phyloP scores from a whole-genome alignment of 2,113 vertebrate species.

The Tetrax tetrax region DNA sequence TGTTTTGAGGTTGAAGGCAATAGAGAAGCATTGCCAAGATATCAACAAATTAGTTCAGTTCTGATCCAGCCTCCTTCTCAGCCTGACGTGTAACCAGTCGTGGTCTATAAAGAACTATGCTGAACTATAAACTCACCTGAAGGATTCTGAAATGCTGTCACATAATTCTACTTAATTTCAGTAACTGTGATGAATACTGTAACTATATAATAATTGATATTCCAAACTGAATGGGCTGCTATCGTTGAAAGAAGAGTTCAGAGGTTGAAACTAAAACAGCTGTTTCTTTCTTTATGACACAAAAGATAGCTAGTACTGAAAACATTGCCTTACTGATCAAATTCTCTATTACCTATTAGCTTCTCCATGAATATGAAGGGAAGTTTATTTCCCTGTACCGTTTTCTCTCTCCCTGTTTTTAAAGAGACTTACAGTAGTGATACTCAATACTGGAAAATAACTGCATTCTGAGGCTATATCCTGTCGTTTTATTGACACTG shows the following conservation, averaged over 20 bases:
- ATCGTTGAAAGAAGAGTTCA: background rate
- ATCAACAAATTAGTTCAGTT: background rate
- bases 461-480: background rate
- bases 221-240: background rate
- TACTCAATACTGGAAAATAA: background rate
- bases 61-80: background rate
- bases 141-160: background rate
- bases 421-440: background rate
- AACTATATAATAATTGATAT: background rate
- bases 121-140: background rate
- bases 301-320: background rate
- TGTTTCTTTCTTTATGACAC: background rate
- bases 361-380: background rate
- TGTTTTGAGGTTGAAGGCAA: background rate
- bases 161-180: background rate
- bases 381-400: background rate
- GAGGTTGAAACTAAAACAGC: background rate
- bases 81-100: background rate
- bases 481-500: background rate
- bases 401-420: background rate
- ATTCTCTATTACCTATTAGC: background rate
- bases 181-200: background rate
- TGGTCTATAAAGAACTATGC: background rate
- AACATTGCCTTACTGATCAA: background rate
- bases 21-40: background rate